Evolutionary conservation across 2,113 vertebrate genomes (phyloP), one percentile per base, ranked within the genome.

Genomic region (Osmerus mordax): DNA sequence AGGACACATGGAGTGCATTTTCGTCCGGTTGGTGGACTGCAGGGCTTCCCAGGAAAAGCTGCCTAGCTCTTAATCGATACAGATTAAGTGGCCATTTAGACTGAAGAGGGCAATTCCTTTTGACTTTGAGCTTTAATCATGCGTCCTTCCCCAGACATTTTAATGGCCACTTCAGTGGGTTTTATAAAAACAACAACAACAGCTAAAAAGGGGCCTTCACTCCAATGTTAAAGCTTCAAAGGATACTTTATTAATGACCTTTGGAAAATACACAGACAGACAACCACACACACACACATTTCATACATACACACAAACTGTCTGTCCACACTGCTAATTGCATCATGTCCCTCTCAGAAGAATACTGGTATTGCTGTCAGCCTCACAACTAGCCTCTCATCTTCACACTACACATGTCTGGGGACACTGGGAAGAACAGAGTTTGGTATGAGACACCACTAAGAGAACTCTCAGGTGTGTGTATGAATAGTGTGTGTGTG

Each of bases 21-120:
- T 23, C 81, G 80, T 72, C 73, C 78, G 81, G 4, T 36, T 36
- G 32, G 75, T 69, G 75, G 79, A 71, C 78, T 75, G 75, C 82
- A 84, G 78, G 32, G 28, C 13, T 72, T 77, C 47, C 52, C 32
- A 41, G 70, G 67, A 86, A 83, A 75, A 23, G 77, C 79, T 79
- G 78, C 70, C 66, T 77, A 84, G 84, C 73, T 75, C 73, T 15
- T 32, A 84, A 89, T 90, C 88, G 82, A 91, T 91, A 88, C 67
- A 83, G 85, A 90, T 90, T 85, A 89, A 87, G 84, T 71, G 64
- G 81, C 85, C 78, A 77, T 89, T 88, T 81, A 79, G 72, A 82
- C 77, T 69, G 69, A 73, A 77, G 76, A 79, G 69, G 77, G 77
- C 74, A 72, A 71, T 84, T 81, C 84, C 75, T 81, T 65, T 81